Base-by-base conservation (phyloP, 2,888 invertebrate genomes). In the Rotaria sp. region DNA sequence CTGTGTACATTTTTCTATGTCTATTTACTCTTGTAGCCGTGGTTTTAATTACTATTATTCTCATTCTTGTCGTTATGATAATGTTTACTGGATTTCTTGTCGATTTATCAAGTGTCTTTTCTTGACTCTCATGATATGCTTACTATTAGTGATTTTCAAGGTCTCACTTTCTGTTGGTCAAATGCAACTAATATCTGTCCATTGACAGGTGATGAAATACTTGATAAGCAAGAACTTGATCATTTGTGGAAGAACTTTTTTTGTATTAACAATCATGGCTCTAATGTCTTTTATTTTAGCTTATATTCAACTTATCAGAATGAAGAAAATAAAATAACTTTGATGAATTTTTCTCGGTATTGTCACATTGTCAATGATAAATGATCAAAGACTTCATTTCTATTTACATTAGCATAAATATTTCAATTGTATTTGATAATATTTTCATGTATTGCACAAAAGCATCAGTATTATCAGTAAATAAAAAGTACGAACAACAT, bases 1-100 rank as follows among this genome's bases (percentile, higher is more conserved):
- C 50, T 18, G 3, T 13, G 13, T 50, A n/a, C 15, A 50, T 50
- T 50, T 18, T 13, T 15, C 15, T 52, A 11, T 52, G 11, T 52
- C 24, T 52, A 24, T 10, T 52, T 24, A 5, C n/a, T n/a, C n/a
- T 41, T 80, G 8, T 18, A 80, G 80, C 45, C 21, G 80, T 80
- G n/a, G 80, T 26, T 26, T 90, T 90, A 87, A 88, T 90, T 7
- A 3, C 2, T 45, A 45, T 80, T n/a, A n/a, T 80, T 41, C 80
- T 80, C 5, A 26, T 41, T n/a, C 45, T 15, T 21, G 80, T 80
- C 0, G 45, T 45, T 1, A 80, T 80, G 80, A 80, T 80, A 45
- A 88, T 91, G 57, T 91, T 90, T 88, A 89, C 90, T 88, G 91
- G 91, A 11, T 88, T 90, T 30, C 88, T 91, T 84, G 89, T 91